Base-by-base conservation (phyloP, 2,888 invertebrate species). In the Enchytraeus crypticus region DNA sequence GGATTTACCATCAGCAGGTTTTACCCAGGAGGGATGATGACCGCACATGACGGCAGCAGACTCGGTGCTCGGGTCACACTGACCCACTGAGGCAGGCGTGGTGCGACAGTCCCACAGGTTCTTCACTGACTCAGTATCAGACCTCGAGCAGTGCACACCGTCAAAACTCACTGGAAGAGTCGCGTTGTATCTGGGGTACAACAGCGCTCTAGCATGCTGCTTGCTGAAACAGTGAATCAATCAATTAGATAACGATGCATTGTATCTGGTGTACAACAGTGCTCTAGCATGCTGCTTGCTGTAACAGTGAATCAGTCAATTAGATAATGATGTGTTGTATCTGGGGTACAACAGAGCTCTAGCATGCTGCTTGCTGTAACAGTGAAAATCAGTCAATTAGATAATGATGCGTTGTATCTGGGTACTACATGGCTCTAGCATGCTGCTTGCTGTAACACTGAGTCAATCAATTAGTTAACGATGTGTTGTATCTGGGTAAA, bases 21-120 rank as follows among this genome's bases (percentile, higher is more conserved):
- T 2, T 23, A 30, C 18, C 30, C 27, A 32, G 26, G 46, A 11
- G 21, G 59, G 57, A 11, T 53, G 33, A 18, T 43, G 26, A 14
- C 27, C 53, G 56, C 64, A 64, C 3, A 63, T 27, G n/a, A 63
- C 64, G 29, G 57, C 60, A 29, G 64, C 64, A 33, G 62, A 56
- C 49, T 63, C 64, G 11, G 11, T 27, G 21, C 26, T 33, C 8
- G 58, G 43, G 43, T 60, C 45, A 57, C 62, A 63, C 3, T 34
- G 38, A n/a, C 56, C 30, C 14, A 11, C 38, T 1, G 30, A 23
- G 18, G 55, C 29, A 18, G 26, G 33, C 5, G 18, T 27, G 11
- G 38, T 11, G 8, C 21, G 33, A 55, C 64, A 64, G 29, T 63
- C 53, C 59, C 60, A 60, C 3, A 64, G 43, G 56, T 64, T 63